Evolutionary conservation across 1,140 invertebrate genomes (phyloP).

Genomic region (Choristoneura fumiferana): DNA sequence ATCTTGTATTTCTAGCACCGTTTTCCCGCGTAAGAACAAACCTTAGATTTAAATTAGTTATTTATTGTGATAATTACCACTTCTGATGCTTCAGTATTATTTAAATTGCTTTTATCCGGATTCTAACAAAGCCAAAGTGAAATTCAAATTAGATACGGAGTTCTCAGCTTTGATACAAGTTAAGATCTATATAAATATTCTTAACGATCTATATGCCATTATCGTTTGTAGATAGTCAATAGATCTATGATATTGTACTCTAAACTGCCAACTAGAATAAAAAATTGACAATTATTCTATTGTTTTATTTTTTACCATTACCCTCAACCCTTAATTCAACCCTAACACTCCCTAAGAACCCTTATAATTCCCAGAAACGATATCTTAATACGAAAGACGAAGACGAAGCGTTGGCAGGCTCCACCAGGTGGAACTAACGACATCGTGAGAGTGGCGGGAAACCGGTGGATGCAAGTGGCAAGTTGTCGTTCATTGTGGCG

Average conservation of each 20-base stretch:
- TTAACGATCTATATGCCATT: constrained; percentile 49
- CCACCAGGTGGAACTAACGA: no score
- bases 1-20: constrained; percentile 25
- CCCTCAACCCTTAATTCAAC: no score
- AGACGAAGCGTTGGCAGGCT: no score
- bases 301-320: constrained; percentile 11
- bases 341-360: no score
- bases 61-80: constrained; percentile 30
- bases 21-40: neutral
- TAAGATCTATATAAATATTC: constrained; percentile 20
- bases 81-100: constrained; percentile 34
- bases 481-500: no score
- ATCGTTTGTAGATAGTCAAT: constrained; percentile 37
- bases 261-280: constrained; percentile 62
- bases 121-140: constrained; percentile 42
- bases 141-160: constrained; percentile 30
- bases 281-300: constrained; percentile 14
- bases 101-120: constrained; percentile 23
- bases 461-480: no score
- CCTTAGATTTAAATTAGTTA: constrained; percentile 26
- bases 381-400: no score
- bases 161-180: constrained; percentile 28
- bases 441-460: no score
- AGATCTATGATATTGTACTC: constrained; percentile 34
- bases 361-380: no score